Conservation (phyloP, 2,888 invertebrate genomes). For the Salpingus planirostris region DNA sequence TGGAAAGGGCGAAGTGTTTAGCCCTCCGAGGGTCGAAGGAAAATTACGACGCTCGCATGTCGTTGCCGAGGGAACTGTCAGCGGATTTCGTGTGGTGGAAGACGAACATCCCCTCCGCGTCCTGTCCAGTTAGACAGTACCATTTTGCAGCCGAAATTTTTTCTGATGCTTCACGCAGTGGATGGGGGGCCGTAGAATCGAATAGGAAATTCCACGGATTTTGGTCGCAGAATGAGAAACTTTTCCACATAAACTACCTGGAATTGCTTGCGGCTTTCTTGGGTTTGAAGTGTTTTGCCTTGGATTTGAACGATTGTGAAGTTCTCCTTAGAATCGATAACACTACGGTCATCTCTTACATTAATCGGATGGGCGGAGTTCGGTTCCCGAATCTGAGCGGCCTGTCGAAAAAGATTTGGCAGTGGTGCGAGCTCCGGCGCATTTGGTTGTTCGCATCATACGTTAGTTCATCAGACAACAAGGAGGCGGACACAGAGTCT, state of each 20-base stretch:
- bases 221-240: background rate
- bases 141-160: conserved; percentile 7
- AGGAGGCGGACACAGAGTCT: background rate
- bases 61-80: background rate
- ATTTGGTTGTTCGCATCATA: background rate
- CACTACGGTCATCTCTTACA: conserved; percentile 19
- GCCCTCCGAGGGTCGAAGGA: conserved; percentile 1
- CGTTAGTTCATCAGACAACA: background rate
- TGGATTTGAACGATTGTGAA: conserved; percentile 3
- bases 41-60: conserved; percentile 4
- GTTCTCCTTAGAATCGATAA: conserved; percentile 23
- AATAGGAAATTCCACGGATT: background rate
- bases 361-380: conserved; percentile 16
- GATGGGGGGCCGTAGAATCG: conserved; percentile 6
- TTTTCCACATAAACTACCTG: conserved; percentile 6
- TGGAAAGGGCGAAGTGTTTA: conserved; percentile 5
- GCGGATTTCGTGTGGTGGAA: background rate
- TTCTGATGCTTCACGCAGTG: conserved; percentile 11
- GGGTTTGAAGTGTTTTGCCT: conserved; percentile 5
- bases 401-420: background rate
- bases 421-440: background rate
- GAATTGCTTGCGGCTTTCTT: conserved; percentile 5
- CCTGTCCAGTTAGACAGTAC: background rate
- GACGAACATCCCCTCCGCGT: conserved; percentile 2
- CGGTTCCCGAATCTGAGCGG: background rate